A percentile compares a stretch with the other conserved stretches of the same genome.
These are phyloP conservation scores for Bostrychus sinensis DNA, from an alignment of 2,113 vertebrate species.

Conservation along the genomic window DNA sequence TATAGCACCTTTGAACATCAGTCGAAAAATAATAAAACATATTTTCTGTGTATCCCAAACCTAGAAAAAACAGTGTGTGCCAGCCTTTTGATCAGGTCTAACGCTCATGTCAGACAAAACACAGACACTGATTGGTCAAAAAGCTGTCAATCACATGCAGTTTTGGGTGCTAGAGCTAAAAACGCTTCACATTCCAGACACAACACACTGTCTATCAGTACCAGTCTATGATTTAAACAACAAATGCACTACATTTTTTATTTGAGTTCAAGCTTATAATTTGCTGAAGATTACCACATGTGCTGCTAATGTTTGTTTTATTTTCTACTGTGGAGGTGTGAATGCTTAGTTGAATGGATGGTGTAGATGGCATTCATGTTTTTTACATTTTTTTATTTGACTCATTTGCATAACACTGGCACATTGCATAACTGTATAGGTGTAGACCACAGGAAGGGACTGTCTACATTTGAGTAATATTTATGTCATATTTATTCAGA, in stretches of 20 bases:
- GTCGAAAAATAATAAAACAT: neutral
- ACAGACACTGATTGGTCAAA: neutral
- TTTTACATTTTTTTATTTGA: conserved; percentile 13
- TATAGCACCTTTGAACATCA: neutral
- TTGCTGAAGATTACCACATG: conserved; percentile 45
- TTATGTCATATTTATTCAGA: conserved; percentile 72
- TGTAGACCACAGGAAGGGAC: conserved; percentile 22
- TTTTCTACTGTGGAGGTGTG: conserved; percentile 9
- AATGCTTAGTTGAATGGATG: conserved; percentile 22
- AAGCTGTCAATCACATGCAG: neutral
- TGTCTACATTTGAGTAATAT: conserved; percentile 51
- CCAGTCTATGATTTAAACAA: neutral
- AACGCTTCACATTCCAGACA: neutral
- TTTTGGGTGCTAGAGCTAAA: neutral
- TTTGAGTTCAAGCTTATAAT: conserved; percentile 21
- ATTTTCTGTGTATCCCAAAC: neutral
- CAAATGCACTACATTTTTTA: conserved; percentile 40
- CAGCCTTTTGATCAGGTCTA: neutral
- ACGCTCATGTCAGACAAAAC: neutral
- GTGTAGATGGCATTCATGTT: conserved; percentile 9
- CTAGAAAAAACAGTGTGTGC: neutral
- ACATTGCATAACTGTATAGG: conserved; percentile 13
- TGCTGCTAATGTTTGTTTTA: conserved; percentile 51
- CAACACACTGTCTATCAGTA: neutral
- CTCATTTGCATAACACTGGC: conserved; percentile 11